Evolutionary conservation across 2,113 vertebrate genomes (phyloP).

Genomic region (Taurulus bubalis): DNA sequence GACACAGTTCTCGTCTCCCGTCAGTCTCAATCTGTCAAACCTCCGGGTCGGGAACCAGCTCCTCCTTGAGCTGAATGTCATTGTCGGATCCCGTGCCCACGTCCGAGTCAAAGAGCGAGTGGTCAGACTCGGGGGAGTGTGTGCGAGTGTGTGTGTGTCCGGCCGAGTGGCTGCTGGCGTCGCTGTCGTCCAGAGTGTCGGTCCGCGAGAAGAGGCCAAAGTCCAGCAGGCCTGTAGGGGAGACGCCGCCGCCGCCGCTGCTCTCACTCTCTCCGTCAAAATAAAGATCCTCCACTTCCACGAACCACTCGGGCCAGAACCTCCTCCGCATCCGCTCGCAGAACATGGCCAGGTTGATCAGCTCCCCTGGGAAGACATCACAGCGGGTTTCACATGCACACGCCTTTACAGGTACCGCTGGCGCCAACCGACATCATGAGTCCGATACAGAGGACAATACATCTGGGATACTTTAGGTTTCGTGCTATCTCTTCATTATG

Average conservation of each 20-base stretch:
- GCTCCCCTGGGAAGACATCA: conserved; percentile 86
- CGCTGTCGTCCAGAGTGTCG: conserved; percentile 93
- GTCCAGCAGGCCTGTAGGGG: conserved; percentile 77
- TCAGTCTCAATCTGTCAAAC: conserved; percentile 53
- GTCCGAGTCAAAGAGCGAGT: conserved; percentile 94
- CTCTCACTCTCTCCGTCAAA: conserved; percentile 91
- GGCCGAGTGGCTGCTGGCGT: conserved; percentile 83
- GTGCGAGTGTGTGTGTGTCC: conserved; percentile 81
- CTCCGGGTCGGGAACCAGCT: conserved; percentile 67
- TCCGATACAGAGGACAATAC: conserved; percentile 14
- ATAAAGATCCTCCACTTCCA: conserved; percentile 90
- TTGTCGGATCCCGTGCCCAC: conserved; percentile 92
- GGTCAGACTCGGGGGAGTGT: conserved; percentile 88
- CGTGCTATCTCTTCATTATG: not conserved
- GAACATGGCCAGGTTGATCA: conserved; percentile 97
- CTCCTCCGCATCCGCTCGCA: conserved; percentile 95
- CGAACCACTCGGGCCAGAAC: conserved; percentile 98
- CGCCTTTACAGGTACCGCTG: conserved; percentile 16
- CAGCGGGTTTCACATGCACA: not conserved
- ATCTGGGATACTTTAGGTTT: not conserved
- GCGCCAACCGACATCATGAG: not conserved
- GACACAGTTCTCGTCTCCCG: conserved; percentile 22
- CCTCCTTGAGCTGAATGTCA: conserved; percentile 89
- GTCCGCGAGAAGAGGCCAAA: conserved; percentile 95
- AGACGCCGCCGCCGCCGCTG: conserved; percentile 54